Conservation (phyloP, 2,797 vertebrate genomes). For the Enoplosus armatus region DNA sequence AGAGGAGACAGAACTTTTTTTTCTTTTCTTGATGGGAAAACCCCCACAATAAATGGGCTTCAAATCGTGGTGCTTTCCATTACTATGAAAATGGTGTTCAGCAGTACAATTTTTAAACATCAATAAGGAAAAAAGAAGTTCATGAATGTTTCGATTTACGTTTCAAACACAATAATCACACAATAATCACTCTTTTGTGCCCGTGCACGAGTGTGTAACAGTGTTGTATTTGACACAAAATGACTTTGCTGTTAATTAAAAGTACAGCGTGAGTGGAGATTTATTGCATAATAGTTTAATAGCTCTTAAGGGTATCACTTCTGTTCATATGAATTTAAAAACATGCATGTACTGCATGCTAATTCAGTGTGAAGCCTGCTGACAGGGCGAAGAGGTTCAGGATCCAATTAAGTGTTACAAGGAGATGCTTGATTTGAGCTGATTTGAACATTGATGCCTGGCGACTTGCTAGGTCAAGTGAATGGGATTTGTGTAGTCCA, state of each 20-base stretch:
- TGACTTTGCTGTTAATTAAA: not conserved
- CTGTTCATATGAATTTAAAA: not conserved
- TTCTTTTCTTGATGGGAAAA: constrained; percentile 17
- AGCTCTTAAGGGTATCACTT: not conserved
- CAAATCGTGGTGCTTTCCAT: constrained; percentile 7
- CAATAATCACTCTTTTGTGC: too few relatives aligned
- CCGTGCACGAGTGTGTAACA: not conserved
- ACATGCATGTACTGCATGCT: too few relatives aligned
- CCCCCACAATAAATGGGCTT: constrained; percentile 7
- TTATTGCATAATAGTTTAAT: too few relatives aligned
- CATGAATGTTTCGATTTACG: not conserved
- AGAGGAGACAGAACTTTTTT: constrained; percentile 27
- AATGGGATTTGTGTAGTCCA: not conserved
- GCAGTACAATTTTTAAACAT: not conserved
- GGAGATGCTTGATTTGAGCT: not conserved
- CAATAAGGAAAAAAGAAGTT: not conserved
- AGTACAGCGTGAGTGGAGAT: not conserved
- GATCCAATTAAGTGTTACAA: constrained; percentile 26
- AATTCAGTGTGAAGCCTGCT: not conserved
- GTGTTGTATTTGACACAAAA: too few relatives aligned
- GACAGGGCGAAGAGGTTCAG: not conserved
- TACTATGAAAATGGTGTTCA: not conserved
- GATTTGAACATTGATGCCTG: constrained; percentile 6
- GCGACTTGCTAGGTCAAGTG: not conserved
- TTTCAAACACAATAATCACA: too few relatives aligned